Evolutionary conservation across 2,888 invertebrate genomes (phyloP), one percentile per base, ranked within the genome.

Genomic region (Drosophila eohydei): DNA sequence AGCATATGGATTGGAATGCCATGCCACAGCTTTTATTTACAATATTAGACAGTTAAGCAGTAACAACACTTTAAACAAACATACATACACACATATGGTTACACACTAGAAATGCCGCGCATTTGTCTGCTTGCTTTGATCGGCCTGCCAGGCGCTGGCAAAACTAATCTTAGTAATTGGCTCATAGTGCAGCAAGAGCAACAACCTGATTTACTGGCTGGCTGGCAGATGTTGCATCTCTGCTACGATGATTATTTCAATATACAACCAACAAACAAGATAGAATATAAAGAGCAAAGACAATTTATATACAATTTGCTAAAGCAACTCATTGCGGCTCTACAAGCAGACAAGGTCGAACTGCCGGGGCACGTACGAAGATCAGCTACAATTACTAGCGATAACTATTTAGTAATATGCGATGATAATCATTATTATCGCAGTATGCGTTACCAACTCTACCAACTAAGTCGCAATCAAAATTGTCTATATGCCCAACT

Each of bases 381-480:
- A 3, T 21, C 56, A 11, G 9, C 38, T 8, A 7, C 26, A 4
- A 0, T 12, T 16, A 30, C 21, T 9, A 54, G 28, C 5, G 41
- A 59, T 2, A 79, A 83, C 41, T 81, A 71, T 59, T 5, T 92
- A 1, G 80, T 92, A 11, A n/a, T 92, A 28, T 90, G 91, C 60
- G 93, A 92, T 76, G 93, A 92, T 65, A 92, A 93, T 63, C 88
- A 92, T 57, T 92, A 91, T 52, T 93, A 92, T 62, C 78, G 80
- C 56, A 92, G 92, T 30, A 92, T 93, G 92, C 90, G 93, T 14
- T 83, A 91, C 57, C 90, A 92, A 61, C 61, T 92, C 1, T 89
- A 89, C 43, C 91, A 92, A 73, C 41, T 92, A 11, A 81, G 90
- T 8, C 80, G 81, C 28, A 26, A 58, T 5, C 46, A 75, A 3